Percentiles rank a stretch among this genome's conserved stretches.
Evolutionary conservation across 2,113 vertebrate species (phyloP).

Genomic region (Aegithalos caudatus): DNA sequence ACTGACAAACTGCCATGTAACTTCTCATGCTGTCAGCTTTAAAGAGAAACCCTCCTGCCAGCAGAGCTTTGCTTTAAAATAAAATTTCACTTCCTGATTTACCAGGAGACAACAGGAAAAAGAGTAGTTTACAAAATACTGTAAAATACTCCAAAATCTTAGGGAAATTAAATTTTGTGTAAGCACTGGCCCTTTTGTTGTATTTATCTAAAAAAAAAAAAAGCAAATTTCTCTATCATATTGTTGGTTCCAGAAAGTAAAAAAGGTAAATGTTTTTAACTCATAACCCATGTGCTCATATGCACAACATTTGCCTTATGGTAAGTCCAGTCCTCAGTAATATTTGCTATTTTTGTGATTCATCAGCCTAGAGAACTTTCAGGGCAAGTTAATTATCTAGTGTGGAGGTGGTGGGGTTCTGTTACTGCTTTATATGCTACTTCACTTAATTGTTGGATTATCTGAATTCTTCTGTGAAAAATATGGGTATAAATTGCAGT

Average conservation of each 20-base stretch:
- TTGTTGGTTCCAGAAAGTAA: neutral
- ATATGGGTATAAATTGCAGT: neutral
- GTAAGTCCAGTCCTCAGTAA: neutral
- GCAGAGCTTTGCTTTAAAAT: neutral
- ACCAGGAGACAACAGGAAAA: neutral
- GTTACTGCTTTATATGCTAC: neutral
- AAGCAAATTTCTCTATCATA: neutral
- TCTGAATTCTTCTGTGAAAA: neutral
- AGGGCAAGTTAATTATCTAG: neutral
- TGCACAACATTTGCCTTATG: neutral
- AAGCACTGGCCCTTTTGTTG: neutral
- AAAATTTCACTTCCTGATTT: neutral
- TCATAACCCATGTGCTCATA: neutral
- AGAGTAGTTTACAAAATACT: neutral
- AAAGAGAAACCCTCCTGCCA: neutral
- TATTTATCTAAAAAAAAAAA: neutral
- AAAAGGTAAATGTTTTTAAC: neutral
- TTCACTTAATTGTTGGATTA: neutral
- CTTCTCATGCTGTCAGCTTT: neutral
- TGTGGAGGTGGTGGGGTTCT: neutral
- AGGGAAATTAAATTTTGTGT: neutral
- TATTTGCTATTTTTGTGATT: neutral
- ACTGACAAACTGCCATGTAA: conserved; percentile 6
- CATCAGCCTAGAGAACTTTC: neutral
- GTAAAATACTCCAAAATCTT: neutral